Conservation (phyloP, 92 coral and sea anemone species). For the Hydrozoanthus gracilis region DNA sequence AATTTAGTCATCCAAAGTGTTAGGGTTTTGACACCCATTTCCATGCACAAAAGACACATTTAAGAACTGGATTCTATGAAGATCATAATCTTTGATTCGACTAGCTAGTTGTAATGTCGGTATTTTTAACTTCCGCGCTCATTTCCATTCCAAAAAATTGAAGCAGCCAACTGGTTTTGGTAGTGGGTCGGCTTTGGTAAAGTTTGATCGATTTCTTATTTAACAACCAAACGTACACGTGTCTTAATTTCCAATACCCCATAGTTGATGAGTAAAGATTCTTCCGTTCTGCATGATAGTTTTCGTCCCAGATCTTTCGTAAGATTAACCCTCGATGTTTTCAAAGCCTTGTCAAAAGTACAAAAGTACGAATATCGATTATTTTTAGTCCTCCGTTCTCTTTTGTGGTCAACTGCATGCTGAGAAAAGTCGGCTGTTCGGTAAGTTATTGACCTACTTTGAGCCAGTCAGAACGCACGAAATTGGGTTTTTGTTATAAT, state of each 20-base stretch:
- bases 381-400: slow-evolving; percentile 56
- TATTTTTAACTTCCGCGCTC: too few species aligned
- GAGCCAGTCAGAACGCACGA: too few species aligned
- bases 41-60: slow-evolving; percentile 6
- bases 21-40: too few species aligned
- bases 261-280: slow-evolving; percentile 23
- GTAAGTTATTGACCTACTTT: too few species aligned
- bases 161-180: too few species aligned
- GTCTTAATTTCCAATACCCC: slow-evolving; percentile 12
- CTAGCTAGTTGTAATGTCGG: neutral
- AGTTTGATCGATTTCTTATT: slow-evolving; percentile 26
- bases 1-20: too few species aligned
- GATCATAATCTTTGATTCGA: slow-evolving; percentile 27
- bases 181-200: neutral
- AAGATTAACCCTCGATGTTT: slow-evolving; percentile 34
- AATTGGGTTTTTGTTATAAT: too few species aligned
- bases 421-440: too few species aligned
- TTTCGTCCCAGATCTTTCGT: slow-evolving; percentile 11
- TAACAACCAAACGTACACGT: slow-evolving; percentile 28
- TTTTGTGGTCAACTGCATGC: too few species aligned
- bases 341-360: slow-evolving; percentile 29
- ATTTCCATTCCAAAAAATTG: too few species aligned
- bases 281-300: slow-evolving; percentile 45
- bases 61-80: slow-evolving; percentile 34
- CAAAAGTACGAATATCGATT: neutral